Evolutionary conservation across 2,888 invertebrate species (phyloP).

Genomic region (Callimorpha dominula): DNA sequence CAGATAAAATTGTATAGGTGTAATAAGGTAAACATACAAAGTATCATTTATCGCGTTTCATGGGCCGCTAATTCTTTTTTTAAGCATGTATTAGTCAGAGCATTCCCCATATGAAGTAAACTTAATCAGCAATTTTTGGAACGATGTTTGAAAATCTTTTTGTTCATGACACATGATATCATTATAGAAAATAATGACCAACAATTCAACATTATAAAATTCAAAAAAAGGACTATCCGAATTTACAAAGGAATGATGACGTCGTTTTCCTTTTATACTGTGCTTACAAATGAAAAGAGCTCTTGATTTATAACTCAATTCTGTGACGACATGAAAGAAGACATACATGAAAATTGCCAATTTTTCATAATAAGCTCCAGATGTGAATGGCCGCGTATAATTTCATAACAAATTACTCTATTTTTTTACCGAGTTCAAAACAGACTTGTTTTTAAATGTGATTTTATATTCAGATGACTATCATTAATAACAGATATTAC

Average conservation of each 20-base stretch:
- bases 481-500: neutral
- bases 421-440: slow-evolving; percentile 32
- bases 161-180: slow-evolving; percentile 3
- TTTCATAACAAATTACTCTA: slow-evolving; percentile 57
- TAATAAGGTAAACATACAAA: too few species aligned
- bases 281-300: slow-evolving; percentile 78
- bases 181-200: slow-evolving; percentile 14
- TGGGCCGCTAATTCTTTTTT: neutral
- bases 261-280: slow-evolving; percentile 73
- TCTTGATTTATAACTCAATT: slow-evolving; percentile 82
- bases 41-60: neutral
- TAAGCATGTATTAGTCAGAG: neutral
- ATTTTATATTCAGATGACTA: neutral
- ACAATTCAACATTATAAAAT: slow-evolving; percentile 19
- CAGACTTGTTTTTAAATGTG: neutral
- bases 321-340: slow-evolving; percentile 77
- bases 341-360: slow-evolving; percentile 85
- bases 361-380: slow-evolving; percentile 80
- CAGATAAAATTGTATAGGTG: too few species aligned
- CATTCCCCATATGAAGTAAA: neutral
- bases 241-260: slow-evolving; percentile 62
- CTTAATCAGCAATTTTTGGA: neutral
- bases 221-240: slow-evolving; percentile 31
- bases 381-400: slow-evolving; percentile 64
- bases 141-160: neutral